Evolutionary conservation across 2,888 invertebrate species (phyloP).

Genomic region (Orthosia incerta): DNA sequence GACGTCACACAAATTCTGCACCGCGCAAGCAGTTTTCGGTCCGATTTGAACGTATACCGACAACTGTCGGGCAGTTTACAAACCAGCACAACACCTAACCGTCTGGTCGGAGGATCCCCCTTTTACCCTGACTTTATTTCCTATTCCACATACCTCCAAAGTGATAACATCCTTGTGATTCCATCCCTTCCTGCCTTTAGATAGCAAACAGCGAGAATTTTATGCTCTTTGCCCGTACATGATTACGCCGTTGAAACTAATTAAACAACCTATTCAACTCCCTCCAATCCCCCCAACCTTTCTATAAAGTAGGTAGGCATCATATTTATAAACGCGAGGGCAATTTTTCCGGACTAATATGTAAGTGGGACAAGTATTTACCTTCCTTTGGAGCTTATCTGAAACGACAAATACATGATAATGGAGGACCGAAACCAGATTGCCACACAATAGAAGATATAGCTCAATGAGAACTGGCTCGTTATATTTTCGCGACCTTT

Average conservation of each 20-base stretch:
- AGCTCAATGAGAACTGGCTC: conserved; percentile 44
- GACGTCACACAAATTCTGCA: no score
- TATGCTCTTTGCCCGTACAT: neutral
- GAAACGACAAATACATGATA: conserved; percentile 33
- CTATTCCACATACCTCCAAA: neutral
- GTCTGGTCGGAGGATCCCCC: no score
- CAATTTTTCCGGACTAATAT: conserved; percentile 43
- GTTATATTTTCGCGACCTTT: conserved; percentile 46
- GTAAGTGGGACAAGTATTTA: conserved; percentile 36
- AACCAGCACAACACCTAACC: no score
- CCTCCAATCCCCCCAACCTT: neutral
- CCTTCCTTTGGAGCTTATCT: conserved; percentile 31
- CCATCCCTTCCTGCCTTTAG: neutral
- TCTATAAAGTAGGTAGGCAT: conserved; percentile 1
- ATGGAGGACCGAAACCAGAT: conserved; percentile 27
- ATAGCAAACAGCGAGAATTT: neutral
- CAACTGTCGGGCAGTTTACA: no score
- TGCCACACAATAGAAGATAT: conserved; percentile 45
- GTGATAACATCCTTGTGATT: neutral
- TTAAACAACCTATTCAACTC: conserved; percentile 13
- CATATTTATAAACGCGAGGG: conserved; percentile 34
- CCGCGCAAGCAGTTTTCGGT: no score
- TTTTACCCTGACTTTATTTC: neutral
- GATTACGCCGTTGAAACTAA: conserved; percentile 12
- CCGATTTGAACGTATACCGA: no score